These are phyloP conservation scores for Vidua chalybeata DNA, from an alignment of 2,113 vertebrate species.

Conservation along the genomic window DNA sequence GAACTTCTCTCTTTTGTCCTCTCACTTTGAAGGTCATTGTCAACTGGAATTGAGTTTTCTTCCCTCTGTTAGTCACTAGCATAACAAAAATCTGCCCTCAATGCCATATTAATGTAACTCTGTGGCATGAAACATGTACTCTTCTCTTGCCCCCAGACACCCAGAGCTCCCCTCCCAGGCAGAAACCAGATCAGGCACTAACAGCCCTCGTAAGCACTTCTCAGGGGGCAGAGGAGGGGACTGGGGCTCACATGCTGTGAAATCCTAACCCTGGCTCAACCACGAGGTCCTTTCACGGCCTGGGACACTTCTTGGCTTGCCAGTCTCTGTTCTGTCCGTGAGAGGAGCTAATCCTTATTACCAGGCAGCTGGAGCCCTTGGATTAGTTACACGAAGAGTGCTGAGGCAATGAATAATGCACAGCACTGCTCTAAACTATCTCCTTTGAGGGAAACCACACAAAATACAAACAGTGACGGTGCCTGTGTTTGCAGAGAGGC, in stretches of 20 bases:
- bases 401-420: background rate
- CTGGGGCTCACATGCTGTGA: background rate
- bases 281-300: background rate
- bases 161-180: background rate
- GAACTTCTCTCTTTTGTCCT: background rate
- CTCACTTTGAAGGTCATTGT: background rate
- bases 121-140: fast-evolving
- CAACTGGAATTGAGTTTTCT: background rate
- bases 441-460: background rate
- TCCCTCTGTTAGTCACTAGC: background rate
- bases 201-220: background rate
- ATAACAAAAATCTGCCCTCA: background rate
- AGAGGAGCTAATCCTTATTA: background rate
- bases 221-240: background rate
- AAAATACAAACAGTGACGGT: background rate
- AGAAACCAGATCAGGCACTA: background rate
- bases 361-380: background rate
- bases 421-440: background rate
- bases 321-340: background rate
- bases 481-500: background rate
- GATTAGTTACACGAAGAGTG: background rate
- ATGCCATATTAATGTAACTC: background rate
- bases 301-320: background rate
- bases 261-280: background rate
- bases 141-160: fast-evolving